Base-by-base conservation (phyloP, 2,888 invertebrate genomes). In the Thyatira batis region DNA sequence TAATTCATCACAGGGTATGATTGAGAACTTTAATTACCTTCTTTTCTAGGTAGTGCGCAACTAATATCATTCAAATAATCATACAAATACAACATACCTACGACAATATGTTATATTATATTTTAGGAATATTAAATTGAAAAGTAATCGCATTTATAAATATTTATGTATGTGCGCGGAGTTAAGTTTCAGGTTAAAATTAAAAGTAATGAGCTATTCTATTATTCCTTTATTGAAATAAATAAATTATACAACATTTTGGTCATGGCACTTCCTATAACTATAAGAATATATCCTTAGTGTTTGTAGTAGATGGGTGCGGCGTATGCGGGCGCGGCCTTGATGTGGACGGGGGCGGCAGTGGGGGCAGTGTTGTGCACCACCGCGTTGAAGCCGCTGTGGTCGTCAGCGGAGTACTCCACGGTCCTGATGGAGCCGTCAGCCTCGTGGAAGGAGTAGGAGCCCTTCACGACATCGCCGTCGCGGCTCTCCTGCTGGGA, bases 391-490 rank as follows among this genome's bases (percentile, higher is more conserved):
- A 78, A 80, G 43, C 77, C 87, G 60, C 33, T 53, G 53, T 57
- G 83, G 45, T 80, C 82, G 57, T 92, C 92, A 58, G 92, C 92
- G 70, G 92, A 77, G 85, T 93, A 93, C 76, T 92, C 87, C 60
- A 93, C 93, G 60, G 91, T 93, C 63, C 93, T 85, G 76, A 91
- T 73, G 78, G 93, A 93, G 71, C 93, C 93, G 71, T 93, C 93
- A 49, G 93, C 91, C 72, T 93, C 93, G 61, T 89, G 87, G 67
- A 93, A 80, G 17, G 92, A 91, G 87, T 93, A 93, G 11, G 88
- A 85, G 67, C 93, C 93, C 74, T 90, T 90, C 61, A 93, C 93
- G 1, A 85, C 89, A 65, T 93, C 93, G 45, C 93, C 93, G 65
- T 93, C 93, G 61, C 90, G 86, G 57, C 73, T 68, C 74, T 93